Evolutionary conservation across 2,797 vertebrate genomes (phyloP), one percentile per base, ranked within the genome.

Genomic region (Aphelocoma californica): DNA sequence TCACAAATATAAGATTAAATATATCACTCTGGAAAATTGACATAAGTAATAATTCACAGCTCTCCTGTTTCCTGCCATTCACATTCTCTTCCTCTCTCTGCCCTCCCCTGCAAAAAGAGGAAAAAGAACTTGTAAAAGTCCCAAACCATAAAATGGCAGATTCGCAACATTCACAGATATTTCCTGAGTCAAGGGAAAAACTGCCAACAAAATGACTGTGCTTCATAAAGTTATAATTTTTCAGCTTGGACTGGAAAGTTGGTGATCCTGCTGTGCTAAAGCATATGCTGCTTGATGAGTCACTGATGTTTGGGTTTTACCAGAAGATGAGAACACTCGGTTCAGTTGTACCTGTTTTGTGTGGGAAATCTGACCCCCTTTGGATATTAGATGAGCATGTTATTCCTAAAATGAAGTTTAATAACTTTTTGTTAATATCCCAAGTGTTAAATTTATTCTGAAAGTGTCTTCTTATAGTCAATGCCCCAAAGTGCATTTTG

Each of bases 151-250:
- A 95, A 89, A 94, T 91, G 87, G 72, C 85, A 94, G 89, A 92
- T 94, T 78, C 89, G 74, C 82, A 83, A 61, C 69, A 83, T 81
- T 88, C 34, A 50, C 57, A 87, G 74, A 67, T 94, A 92, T 94
- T 94, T 96, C 91, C 84, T 82, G 84, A 95, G 86, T 92, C 88
- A 94, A 85, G 77, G 70, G 88, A 64, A 87, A 50, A 94, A 58
- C 80, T 95, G 92, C 93, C 95, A 93, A 47, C 14, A 67, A 70
- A 92, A 74, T 86, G n/a, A 86, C 86, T 92, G 47, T 81, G 72
- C 60, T 96, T 86, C 77, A 86, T 65, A 61, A 86, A 93, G 90
- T 93, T 94, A 57, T 3, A 69, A 54, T 86, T 90, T 94, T 85
- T 75, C 28, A 81, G 45, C 67, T 86, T 93, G 80, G 90, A 50